These are phyloP conservation scores for Aethes cnicana DNA, from an alignment of 2,888 invertebrate genomes.

Conservation along the genomic window DNA sequence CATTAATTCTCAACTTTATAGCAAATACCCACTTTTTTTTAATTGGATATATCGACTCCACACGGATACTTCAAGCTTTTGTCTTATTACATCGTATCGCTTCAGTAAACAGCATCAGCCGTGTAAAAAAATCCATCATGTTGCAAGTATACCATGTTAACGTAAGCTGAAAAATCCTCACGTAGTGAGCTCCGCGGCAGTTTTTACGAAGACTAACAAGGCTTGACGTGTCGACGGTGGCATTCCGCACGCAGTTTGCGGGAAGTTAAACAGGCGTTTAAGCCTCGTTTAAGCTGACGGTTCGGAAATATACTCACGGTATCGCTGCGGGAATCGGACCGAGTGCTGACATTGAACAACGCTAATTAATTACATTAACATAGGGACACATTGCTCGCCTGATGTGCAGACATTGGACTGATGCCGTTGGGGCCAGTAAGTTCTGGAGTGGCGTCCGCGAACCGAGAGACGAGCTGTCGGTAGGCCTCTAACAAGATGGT, in stretches of 20 bases:
- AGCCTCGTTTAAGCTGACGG: conserved; percentile 30
- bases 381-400: neutral
- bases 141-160: conserved; percentile 21
- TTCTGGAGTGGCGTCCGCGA: too few relatives aligned
- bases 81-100: too few relatives aligned
- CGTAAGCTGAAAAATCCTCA: conserved; percentile 27
- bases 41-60: too few relatives aligned
- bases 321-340: conserved; percentile 17
- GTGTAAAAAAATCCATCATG: conserved; percentile 25
- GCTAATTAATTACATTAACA: conserved; percentile 30
- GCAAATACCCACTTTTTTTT: too few relatives aligned
- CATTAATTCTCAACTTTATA: too few relatives aligned
- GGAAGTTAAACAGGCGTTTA: conserved; percentile 30
- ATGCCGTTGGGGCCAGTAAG: too few relatives aligned
- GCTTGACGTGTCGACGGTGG: conserved; percentile 29
- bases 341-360: conserved; percentile 26
- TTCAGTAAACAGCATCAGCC: too few relatives aligned
- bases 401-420: neutral
- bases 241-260: conserved; percentile 30
- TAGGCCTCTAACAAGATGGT: too few relatives aligned
- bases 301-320: conserved; percentile 12
- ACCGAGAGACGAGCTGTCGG: too few relatives aligned
- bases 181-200: conserved; percentile 26
- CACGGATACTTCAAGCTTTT: too few relatives aligned
- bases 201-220: conserved; percentile 32